Base-by-base conservation (phyloP, 2,113 vertebrate genomes). In the Puntigrus tetrazona region DNA sequence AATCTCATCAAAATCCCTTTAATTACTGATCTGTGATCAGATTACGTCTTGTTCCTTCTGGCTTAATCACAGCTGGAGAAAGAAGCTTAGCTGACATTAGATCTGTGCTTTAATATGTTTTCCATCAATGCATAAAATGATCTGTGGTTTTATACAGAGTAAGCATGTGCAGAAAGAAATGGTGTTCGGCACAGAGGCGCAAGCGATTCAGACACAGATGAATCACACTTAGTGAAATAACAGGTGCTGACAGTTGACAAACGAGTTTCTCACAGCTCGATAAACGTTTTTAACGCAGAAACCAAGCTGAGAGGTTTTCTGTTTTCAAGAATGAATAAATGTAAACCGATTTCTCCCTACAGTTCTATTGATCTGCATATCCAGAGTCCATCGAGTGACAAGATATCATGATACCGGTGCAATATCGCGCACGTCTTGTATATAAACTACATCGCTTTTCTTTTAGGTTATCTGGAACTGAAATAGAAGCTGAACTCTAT, bases 11-110 rank as follows among this genome's bases (percentile, higher is more conserved):
- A 22, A 69, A 81, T 55, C 27, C 45, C 80, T 67, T 67, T 72
- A 80, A 80, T 73, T 79, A 79, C 83, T 45, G 77, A 85, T 85
- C 7, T 16, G 50, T 14, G 34, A 73, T 85, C 84, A 70, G 67
- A 79, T 85, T 80, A 31, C 38, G 13, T 47, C 27, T 59, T 67
- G 74, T 27, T 75, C 47, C 75, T 5, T 80, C 65, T 52, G 45
- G 13, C 13, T 73, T 85, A 59, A 85, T 67, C 84, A 55, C 43
- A 82, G 80, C 43, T 50, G 80, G 65, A 36, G 80, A 52, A 70
- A 52, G 47, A 55, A 82, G 63, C 65, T 69, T 70, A 55, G 65
- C 65, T 27, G 65, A 55, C 79, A 82, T 82, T 52, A 55, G 63
- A 72, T 38, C 47, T 52, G 45, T 36, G 65, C 31, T 82, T 72